phyloP scores from a whole-genome alignment of 2,113 vertebrate genomes.

The Pachyramphus minor region DNA sequence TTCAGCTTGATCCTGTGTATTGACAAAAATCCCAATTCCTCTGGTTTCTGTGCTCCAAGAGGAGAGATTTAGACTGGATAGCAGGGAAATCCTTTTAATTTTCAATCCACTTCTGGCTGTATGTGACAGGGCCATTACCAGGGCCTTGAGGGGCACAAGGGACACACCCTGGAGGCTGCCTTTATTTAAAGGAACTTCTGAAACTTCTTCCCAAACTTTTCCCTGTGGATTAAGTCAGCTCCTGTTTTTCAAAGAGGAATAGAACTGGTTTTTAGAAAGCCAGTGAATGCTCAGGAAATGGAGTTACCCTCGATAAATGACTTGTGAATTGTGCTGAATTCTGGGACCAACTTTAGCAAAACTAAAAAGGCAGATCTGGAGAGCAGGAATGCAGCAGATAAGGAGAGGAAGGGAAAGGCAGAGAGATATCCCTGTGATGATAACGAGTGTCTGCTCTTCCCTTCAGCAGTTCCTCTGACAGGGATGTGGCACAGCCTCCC shows the following conservation, averaged over 20 bases:
- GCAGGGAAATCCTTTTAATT: neutral
- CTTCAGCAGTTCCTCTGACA: neutral
- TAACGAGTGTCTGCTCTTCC: neutral
- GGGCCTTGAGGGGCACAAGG: neutral
- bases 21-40: neutral
- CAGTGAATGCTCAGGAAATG: accelerated
- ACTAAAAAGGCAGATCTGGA: neutral
- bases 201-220: neutral
- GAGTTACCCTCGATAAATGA: too few relatives aligned
- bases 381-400: neutral
- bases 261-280: accelerated
- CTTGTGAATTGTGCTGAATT: neutral
- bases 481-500: neutral
- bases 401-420: neutral
- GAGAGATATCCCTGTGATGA: neutral
- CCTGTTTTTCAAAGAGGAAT: neutral
- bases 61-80: neutral
- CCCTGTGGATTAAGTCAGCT: neutral
- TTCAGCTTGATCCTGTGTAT: neutral
- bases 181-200: accelerated
- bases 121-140: accelerated
- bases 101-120: accelerated
- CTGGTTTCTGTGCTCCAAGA: neutral
- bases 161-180: accelerated
- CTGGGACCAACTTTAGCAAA: neutral